These are phyloP conservation scores for Callitettix versicolor DNA, from an alignment of 1,140 invertebrate species.

Conservation along the genomic window DNA sequence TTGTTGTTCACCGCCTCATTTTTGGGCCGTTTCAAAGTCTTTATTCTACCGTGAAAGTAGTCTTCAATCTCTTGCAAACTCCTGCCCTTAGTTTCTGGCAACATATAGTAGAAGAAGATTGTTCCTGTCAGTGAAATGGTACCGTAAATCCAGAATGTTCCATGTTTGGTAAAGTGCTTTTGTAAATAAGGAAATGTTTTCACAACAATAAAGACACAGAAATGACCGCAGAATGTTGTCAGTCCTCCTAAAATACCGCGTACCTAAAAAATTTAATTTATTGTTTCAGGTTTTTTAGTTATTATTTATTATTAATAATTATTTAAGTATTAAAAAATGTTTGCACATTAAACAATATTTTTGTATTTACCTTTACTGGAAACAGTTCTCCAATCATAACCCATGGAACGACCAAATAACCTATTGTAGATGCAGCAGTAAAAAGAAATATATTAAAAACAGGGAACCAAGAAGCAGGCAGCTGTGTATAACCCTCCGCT, in stretches of 20 bases:
- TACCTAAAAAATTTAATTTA: conserved; percentile 36
- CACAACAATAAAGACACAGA: conserved; percentile 53
- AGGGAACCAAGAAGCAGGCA: conserved; percentile 47
- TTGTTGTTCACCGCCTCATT: conserved; percentile 1
- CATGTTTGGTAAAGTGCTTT: conserved; percentile 40
- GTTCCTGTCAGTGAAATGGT: conserved; percentile 41
- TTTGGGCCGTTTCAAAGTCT: conserved; percentile 25
- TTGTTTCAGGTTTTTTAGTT: neutral
- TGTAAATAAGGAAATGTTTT: conserved; percentile 51
- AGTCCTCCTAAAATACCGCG: conserved; percentile 53
- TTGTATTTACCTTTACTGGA: conserved; percentile 32
- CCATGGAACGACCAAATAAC: conserved; percentile 59
- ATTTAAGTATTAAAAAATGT: too few relatives aligned
- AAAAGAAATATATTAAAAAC: conserved; percentile 49
- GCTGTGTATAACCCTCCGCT: conserved; percentile 26
- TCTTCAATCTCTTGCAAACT: conserved; percentile 67
- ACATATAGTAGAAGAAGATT: conserved; percentile 46
- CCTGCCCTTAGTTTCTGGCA: conserved; percentile 74
- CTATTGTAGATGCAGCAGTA: conserved; percentile 50
- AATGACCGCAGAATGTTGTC: conserved; percentile 51
- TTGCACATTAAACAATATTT: neutral
- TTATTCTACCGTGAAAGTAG: conserved; percentile 46
- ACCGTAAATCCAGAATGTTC: conserved; percentile 52
- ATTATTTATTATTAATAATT: too few relatives aligned
- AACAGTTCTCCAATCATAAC: conserved; percentile 64